Evolutionary conservation across 2,797 vertebrate genomes (phyloP).

Genomic region (Danio aesculapii): DNA sequence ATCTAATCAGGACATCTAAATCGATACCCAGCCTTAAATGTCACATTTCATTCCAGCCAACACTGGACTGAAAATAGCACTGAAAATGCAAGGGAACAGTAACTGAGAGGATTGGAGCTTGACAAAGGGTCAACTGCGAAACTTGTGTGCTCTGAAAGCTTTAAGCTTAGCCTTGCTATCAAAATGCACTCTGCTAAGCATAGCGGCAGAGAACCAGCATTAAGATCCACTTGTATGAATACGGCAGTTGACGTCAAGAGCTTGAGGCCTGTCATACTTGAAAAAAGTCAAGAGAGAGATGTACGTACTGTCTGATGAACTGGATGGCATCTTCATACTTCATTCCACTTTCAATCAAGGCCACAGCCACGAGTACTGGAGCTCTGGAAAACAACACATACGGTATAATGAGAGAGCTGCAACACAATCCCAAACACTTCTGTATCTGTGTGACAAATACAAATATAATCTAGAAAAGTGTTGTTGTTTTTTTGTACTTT

Average conservation of each 20-base stretch:
- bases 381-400: constrained; percentile 70
- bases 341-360: constrained; percentile 89
- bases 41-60: constrained; percentile 5
- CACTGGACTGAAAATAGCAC: not conserved
- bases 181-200: constrained; percentile 18
- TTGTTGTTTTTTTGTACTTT: not conserved
- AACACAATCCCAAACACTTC: not conserved
- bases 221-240: constrained; percentile 5
- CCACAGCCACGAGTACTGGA: constrained; percentile 86
- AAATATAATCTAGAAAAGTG: not conserved
- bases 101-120: not conserved
- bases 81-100: not conserved
- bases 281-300: constrained; percentile 28
- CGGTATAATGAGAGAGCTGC: not conserved
- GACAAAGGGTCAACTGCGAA: not conserved
- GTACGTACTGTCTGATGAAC: constrained; percentile 89
- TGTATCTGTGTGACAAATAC: not conserved
- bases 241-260: constrained; percentile 2
- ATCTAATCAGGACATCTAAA: too few relatives aligned
- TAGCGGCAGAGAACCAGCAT: not conserved
- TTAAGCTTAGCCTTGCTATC: not conserved
- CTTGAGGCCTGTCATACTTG: constrained; percentile 2
- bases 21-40: too few relatives aligned
- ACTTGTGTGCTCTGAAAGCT: not conserved
- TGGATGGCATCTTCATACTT: constrained; percentile 90